Conservation (phyloP, 2,888 invertebrate genomes). For the Lamellibrachia columna region DNA sequence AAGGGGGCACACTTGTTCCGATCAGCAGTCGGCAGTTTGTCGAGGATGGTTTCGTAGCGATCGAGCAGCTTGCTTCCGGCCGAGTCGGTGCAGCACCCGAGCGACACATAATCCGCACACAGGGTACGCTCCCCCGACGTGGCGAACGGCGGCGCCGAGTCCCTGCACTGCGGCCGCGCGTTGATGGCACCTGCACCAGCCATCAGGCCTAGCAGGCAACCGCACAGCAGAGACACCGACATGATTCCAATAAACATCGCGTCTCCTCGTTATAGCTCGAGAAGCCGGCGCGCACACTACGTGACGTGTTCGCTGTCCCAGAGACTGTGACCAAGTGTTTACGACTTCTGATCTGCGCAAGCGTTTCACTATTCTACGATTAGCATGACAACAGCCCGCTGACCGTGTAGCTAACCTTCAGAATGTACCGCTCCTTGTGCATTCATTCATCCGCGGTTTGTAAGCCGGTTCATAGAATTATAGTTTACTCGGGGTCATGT, state of each 20-base stretch:
- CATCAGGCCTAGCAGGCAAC: background rate
- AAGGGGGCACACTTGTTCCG: constrained; percentile 44
- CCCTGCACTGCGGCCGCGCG: constrained; percentile 55
- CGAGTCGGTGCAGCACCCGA: constrained; percentile 56
- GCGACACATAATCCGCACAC: constrained; percentile 52
- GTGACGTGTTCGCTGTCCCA: background rate
- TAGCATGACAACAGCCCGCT: background rate
- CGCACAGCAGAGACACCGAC: background rate
- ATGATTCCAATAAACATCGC: background rate
- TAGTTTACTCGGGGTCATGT: no score
- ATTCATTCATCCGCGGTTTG: background rate
- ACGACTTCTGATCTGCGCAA: background rate
- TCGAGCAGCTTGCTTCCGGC: constrained; percentile 44
- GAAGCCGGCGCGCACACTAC: background rate
- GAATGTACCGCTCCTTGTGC: background rate
- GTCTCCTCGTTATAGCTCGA: background rate
- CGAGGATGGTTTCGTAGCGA: constrained; percentile 41
- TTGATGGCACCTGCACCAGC: background rate
- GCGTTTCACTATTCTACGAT: background rate
- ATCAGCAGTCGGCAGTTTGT: constrained; percentile 26
- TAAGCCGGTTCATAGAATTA: background rate
- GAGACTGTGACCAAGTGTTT: background rate
- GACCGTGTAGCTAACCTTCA: background rate
- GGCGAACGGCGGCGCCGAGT: constrained; percentile 56
- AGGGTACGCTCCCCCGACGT: constrained; percentile 44